Conservation (phyloP, 2,888 invertebrate genomes). For the Idaea dimidiata region DNA sequence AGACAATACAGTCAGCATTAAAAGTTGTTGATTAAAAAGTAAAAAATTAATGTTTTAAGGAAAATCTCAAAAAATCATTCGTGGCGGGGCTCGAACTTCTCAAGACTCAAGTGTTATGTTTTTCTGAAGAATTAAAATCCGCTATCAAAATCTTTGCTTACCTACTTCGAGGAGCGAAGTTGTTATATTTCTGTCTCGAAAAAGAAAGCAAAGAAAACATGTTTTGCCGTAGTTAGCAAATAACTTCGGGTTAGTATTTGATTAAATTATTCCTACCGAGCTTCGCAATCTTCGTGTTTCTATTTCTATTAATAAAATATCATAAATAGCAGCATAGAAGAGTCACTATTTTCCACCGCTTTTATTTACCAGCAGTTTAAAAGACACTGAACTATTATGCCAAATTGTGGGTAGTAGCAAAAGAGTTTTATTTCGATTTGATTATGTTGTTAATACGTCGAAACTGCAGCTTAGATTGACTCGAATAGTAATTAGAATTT, state of each 20-base stretch:
- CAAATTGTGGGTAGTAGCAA: too few relatives aligned
- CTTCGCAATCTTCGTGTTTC: constrained; percentile 21
- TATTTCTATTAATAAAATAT: constrained; percentile 29
- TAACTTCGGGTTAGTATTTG: constrained; percentile 22
- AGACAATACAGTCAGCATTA: background rate
- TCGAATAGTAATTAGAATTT: too few relatives aligned
- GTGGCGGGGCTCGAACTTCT: background rate
- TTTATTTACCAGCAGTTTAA: too few relatives aligned
- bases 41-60: too few relatives aligned
- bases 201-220: constrained; percentile 15
- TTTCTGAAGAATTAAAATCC: background rate
- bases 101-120: too few relatives aligned
- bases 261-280: constrained; percentile 30
- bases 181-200: background rate
- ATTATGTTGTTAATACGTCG: too few relatives aligned
- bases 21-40: too few relatives aligned
- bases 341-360: background rate
- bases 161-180: background rate
- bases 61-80: too few relatives aligned
- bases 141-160: background rate
- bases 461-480: too few relatives aligned
- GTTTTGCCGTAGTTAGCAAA: constrained; percentile 18
- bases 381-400: too few relatives aligned
- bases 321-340: constrained; percentile 21
- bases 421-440: too few relatives aligned